Evolutionary conservation across 2,113 vertebrate genomes (phyloP).

Genomic region (Mus spicilegus): DNA sequence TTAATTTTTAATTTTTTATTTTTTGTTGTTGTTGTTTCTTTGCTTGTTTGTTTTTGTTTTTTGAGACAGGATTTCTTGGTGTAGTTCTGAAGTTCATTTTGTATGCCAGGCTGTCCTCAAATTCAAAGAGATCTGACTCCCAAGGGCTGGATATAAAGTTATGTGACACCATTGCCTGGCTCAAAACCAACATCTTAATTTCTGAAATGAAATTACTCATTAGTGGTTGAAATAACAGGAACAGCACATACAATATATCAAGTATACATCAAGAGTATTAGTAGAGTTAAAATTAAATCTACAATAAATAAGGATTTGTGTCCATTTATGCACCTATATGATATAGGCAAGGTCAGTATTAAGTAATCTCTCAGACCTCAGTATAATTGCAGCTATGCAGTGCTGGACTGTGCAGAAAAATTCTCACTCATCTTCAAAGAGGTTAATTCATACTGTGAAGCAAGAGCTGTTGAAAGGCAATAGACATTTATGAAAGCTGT

Average conservation of each 20-base stretch:
- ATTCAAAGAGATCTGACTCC: neutral
- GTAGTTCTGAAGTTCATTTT: neutral
- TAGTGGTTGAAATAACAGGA: neutral
- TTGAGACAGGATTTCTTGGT: neutral
- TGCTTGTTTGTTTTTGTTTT: neutral
- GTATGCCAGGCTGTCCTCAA: neutral
- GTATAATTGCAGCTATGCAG: neutral
- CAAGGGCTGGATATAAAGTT: neutral
- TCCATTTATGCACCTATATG: neutral
- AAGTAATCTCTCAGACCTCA: neutral
- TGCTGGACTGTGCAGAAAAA: neutral
- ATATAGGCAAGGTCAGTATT: neutral
- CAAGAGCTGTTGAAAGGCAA: constrained; percentile 72
- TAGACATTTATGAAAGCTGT: constrained; percentile 63
- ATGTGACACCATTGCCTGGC: neutral
- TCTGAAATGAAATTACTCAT: neutral
- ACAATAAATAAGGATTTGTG: neutral
- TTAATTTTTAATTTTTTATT: too few relatives aligned
- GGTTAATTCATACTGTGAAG: constrained; percentile 38
- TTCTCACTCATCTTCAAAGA: constrained; percentile 63
- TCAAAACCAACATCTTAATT: neutral
- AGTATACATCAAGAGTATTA: neutral
- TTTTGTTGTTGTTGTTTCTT: neutral
- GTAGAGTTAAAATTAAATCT: neutral
- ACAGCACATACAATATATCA: neutral